phyloP scores from a whole-genome alignment of 2,113 vertebrate genomes.

The Microcebus ravelobensis region DNA sequence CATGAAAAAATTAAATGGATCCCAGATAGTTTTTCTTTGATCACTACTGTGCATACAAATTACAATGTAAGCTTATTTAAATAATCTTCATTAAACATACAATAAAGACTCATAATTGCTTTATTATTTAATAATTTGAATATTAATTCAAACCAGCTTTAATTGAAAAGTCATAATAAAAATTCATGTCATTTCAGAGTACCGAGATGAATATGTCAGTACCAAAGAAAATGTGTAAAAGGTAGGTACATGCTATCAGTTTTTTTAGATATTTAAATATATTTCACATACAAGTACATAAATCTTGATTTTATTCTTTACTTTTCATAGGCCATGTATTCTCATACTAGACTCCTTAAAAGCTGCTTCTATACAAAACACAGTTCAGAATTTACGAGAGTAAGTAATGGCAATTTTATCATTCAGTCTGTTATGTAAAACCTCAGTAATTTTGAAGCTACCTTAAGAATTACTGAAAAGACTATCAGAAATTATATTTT shows the following conservation, averaged over 20 bases:
- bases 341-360: conserved; percentile 97
- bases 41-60: conserved; percentile 19
- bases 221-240: conserved; percentile 85
- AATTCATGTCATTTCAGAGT: conserved; percentile 80
- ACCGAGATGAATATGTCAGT: conserved; percentile 76
- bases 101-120: conserved; percentile 41
- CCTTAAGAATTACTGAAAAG: conserved; percentile 15
- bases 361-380: conserved; percentile 91
- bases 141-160: conserved; percentile 61
- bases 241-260: conserved; percentile 77
- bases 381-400: conserved; percentile 95
- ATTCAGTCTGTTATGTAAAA: conserved; percentile 27
- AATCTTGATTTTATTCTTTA: conserved; percentile 58
- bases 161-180: conserved; percentile 71
- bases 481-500: conserved; percentile 34
- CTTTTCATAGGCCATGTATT: conserved; percentile 92
- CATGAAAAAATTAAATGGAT: conserved; percentile 32
- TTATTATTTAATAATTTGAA: conserved; percentile 59
- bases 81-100: not conserved
- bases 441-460: conserved; percentile 39
- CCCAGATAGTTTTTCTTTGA: not conserved
- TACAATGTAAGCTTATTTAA: conserved; percentile 39
- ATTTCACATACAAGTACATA: not conserved
- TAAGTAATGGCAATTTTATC: conserved; percentile 86
- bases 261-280: conserved; percentile 39